phyloP scores from a whole-genome alignment of 2,113 vertebrate species.

The Ochotona princeps region DNA sequence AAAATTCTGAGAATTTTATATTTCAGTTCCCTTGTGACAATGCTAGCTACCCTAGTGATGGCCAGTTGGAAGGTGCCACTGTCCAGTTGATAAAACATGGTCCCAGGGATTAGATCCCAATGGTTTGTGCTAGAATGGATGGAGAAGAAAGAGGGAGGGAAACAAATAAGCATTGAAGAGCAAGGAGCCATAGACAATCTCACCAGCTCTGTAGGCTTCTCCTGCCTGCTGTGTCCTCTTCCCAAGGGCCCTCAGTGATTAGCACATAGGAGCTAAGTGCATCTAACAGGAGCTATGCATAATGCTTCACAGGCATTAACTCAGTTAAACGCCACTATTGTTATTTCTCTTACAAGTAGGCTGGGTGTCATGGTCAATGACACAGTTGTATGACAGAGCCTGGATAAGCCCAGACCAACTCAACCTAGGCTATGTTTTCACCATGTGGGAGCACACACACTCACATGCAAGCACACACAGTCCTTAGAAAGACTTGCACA shows the following conservation, averaged over 20 bases:
- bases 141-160: not conserved
- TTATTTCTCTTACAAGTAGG: not conserved
- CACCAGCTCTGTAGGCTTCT: not conserved
- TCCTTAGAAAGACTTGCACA: not conserved
- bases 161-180: not conserved
- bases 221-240: no score
- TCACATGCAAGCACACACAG: not conserved
- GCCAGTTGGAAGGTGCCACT: not conserved
- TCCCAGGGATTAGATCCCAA: not conserved
- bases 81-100: not conserved
- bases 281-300: not conserved
- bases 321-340: not conserved
- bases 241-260: fast-evolving
- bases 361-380: not conserved
- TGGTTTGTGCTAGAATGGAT: no score
- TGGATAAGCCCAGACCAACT: not conserved
- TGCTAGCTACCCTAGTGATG: not conserved
- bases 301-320: not conserved
- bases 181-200: not conserved
- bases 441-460: no score
- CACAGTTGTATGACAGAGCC: not conserved
- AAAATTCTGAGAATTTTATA: not conserved
- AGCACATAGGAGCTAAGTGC: not conserved
- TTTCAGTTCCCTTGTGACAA: not conserved
- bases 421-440: not conserved